Evolutionary conservation across 2,888 invertebrate species (phyloP), one percentile per base, ranked within the genome.

Genomic region (Apocheima hispidaria): DNA sequence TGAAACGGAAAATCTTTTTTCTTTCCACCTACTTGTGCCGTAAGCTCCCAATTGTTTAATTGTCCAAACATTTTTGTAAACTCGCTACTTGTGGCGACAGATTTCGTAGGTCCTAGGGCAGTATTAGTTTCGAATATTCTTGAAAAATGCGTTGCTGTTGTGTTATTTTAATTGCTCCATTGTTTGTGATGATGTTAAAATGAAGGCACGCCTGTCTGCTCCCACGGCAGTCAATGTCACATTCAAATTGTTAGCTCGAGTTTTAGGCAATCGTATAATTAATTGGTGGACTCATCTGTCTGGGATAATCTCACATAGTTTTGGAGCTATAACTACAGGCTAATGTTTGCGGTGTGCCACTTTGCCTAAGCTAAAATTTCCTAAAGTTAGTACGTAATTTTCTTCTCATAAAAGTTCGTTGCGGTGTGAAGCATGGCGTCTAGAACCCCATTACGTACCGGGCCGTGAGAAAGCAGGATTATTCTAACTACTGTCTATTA

Each of bases 1-100:
- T 92, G 87, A 90, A 87, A 91, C 90, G 91, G 92, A 90, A 92
- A 92, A 92, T 92, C 92, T 92, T 91, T 91, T 88, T 92, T 91
- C 87, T 86, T 78, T 77, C 71, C 83, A 80, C 78, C 79, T 81
- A 82, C 84, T 81, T 79, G 75, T 84, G 86, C 82, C 72, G 86
- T 87, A 86, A 84, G 87, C 81, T 85, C 85, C 82, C 88, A 82
- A 92, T 92, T 92, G 90, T 92, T 88, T 90, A 90, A 90, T 90
- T 90, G 84, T 87, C 84, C 84, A 73, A 79, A 82, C 74, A 77
- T 78, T 84, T 82, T 79, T 81, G 79, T 79, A 79, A 84, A 83
- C 75, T 72, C 75, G 79, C 78, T 74, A 71, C 78, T 73, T 73
- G 71, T 75, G 84, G 81, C 83, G 84, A 83, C 83, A 81, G 73